Evolutionary conservation across 2,113 vertebrate species (phyloP).

Genomic region (Sporophila hypoxantha): DNA sequence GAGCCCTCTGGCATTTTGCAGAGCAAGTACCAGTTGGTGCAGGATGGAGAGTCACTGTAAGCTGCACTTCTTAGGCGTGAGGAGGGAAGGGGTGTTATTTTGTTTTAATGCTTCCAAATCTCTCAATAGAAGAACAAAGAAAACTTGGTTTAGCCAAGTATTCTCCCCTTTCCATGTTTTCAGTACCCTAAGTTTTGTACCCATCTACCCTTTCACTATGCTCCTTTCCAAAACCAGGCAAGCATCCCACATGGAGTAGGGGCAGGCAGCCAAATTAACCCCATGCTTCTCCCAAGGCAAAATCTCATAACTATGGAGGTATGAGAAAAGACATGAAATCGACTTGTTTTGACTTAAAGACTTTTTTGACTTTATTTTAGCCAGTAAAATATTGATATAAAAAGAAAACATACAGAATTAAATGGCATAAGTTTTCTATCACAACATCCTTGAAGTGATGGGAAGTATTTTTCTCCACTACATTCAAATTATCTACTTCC

Average conservation of each 20-base stretch:
- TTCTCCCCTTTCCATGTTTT: background rate
- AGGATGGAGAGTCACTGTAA: background rate
- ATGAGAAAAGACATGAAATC: background rate
- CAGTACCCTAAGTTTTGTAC: background rate
- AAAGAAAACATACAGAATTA: background rate
- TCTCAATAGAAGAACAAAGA: background rate
- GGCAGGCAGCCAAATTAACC: background rate
- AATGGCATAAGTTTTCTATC: background rate
- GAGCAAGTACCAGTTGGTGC: background rate
- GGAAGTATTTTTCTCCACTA: background rate
- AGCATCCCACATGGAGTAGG: background rate
- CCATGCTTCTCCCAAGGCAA: background rate
- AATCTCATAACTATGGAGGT: background rate
- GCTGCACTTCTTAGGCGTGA: accelerated
- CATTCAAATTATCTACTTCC: background rate
- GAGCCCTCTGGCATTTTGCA: constrained; percentile 11
- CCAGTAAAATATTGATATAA: background rate
- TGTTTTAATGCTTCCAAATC: background rate
- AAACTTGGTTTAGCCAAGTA: background rate
- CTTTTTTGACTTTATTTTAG: background rate
- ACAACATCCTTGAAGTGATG: background rate
- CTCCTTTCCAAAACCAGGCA: background rate
- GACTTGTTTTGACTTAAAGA: background rate
- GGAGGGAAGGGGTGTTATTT: background rate
- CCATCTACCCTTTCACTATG: background rate